phyloP scores from a whole-genome alignment of 1,140 invertebrate species.

The Pseudachorutes palmiensis region DNA sequence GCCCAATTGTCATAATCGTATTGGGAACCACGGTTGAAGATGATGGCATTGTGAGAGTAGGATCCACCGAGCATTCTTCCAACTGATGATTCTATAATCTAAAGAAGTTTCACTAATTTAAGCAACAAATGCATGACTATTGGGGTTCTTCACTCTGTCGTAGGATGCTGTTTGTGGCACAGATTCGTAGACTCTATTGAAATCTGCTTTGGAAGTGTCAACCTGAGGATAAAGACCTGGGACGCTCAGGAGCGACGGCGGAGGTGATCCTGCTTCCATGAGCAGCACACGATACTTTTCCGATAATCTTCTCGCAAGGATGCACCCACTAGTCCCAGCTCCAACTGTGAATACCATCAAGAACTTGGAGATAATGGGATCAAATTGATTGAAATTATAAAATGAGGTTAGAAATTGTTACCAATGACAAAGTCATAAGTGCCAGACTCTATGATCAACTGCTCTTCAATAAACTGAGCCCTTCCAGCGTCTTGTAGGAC shows the following conservation, averaged over 20 bases:
- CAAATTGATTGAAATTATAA: background rate
- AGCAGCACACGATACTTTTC: background rate
- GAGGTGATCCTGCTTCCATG: background rate
- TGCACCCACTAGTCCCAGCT: background rate
- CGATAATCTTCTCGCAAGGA: background rate
- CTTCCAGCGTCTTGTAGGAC: background rate
- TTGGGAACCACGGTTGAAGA: slow-evolving; percentile 15
- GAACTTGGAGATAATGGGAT: background rate
- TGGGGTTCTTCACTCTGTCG: background rate
- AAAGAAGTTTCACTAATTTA: background rate
- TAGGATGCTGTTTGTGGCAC: background rate
- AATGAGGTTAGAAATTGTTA: background rate
- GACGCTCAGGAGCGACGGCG: background rate
- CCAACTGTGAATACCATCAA: background rate
- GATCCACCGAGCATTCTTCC: slow-evolving; percentile 7
- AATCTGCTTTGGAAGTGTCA: background rate
- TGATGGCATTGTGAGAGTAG: slow-evolving; percentile 6
- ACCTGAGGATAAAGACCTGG: background rate
- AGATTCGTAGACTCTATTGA: background rate
- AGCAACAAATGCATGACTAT: background rate
- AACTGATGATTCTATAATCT: background rate
- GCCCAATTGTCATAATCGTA: slow-evolving; percentile 24
- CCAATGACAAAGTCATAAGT: background rate
- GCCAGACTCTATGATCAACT: background rate
- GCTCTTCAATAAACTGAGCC: background rate